Percentiles rank a stretch among this genome's conserved stretches.
These are phyloP conservation scores for Coreoperca whiteheadi DNA, from an alignment of 2,113 vertebrate genomes.

Conservation along the genomic window DNA sequence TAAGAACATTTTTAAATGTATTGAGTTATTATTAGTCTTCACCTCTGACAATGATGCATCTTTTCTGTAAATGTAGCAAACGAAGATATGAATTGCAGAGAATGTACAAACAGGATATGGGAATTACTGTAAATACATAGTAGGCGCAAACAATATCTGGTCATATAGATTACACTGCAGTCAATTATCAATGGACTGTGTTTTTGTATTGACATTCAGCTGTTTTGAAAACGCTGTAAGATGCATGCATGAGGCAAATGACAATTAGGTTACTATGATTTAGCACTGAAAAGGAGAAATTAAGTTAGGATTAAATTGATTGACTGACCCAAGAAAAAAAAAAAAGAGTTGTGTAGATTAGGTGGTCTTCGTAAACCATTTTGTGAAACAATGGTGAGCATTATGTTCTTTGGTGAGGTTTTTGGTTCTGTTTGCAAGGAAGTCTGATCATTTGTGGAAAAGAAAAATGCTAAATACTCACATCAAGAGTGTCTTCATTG, in stretches of 20 bases:
- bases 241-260: not conserved
- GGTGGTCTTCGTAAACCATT: not conserved
- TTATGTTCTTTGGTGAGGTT: not conserved
- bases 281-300: not conserved
- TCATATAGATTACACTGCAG: too few species aligned
- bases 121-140: too few species aligned
- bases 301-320: not conserved
- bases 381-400: not conserved
- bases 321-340: not conserved
- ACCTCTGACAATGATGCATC: too few species aligned
- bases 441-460: not conserved
- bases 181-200: too few species aligned
- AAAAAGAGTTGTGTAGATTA: not conserved
- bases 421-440: conserved; percentile 7
- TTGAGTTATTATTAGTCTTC: too few species aligned
- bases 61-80: too few species aligned
- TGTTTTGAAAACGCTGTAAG: not conserved
- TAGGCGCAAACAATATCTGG: not conserved
- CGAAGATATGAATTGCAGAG: too few species aligned
- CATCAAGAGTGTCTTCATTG: conserved; percentile 96
- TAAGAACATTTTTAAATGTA: too few species aligned
- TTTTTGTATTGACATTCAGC: too few species aligned
- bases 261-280: not conserved
- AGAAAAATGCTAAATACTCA: conserved; percentile 83
- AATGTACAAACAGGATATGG: too few species aligned